phyloP scores from a whole-genome alignment of 1,140 invertebrate species.

The Colletes gigas region DNA sequence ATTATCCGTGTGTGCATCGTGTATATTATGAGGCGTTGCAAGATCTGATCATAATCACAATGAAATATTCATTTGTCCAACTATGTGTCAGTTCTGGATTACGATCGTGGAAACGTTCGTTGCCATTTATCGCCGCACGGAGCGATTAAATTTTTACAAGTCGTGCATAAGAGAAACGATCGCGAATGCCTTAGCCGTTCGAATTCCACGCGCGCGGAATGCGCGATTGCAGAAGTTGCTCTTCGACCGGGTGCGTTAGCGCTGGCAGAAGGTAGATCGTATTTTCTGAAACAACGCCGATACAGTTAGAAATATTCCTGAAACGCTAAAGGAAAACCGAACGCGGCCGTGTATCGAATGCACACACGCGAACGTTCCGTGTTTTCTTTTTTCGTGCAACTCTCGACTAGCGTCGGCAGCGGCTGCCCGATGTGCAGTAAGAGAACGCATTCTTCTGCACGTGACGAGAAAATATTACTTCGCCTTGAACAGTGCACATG shows the following conservation, averaged over 20 bases:
- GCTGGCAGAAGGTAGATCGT: not conserved
- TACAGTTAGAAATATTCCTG: constrained; percentile 35
- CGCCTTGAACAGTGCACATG: constrained; percentile 37
- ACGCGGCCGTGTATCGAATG: not conserved
- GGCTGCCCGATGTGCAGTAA: not conserved
- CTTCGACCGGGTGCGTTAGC: not conserved
- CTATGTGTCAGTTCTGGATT: too few species aligned
- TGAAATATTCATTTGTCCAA: too few species aligned
- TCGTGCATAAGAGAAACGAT: not conserved
- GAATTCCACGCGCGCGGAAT: constrained; percentile 32
- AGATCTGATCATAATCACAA: too few species aligned
- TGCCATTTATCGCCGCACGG: not conserved
- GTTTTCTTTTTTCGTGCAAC: not conserved
- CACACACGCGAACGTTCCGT: not conserved
- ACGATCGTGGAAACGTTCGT: not conserved
- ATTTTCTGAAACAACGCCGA: constrained; percentile 4
- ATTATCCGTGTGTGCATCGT: too few species aligned
- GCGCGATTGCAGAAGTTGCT: constrained; percentile 6
- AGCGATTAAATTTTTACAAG: too few species aligned
- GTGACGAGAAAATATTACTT: constrained; percentile 66
- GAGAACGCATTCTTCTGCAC: constrained; percentile 46
- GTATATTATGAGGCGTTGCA: too few species aligned
- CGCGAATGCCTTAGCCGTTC: not conserved
- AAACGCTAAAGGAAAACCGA: constrained; percentile 11
- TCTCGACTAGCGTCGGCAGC: constrained; percentile 8